These are phyloP conservation scores for Caenorhabditis remanei DNA, from an alignment of 1,140 invertebrate genomes.

Conservation along the genomic window DNA sequence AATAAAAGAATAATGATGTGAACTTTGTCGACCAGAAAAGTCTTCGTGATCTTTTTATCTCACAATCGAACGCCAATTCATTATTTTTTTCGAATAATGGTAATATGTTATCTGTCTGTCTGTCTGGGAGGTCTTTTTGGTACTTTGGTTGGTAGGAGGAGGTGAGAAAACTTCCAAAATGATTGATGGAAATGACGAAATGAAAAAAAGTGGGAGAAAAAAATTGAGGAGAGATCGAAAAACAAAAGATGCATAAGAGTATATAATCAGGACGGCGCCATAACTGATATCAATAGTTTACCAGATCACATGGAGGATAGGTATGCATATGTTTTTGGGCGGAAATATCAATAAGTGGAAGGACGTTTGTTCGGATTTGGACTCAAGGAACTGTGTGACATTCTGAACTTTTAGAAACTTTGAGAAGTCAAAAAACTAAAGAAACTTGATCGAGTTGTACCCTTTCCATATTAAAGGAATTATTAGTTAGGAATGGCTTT, in stretches of 20 bases:
- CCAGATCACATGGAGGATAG: neutral
- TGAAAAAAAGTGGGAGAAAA: neutral
- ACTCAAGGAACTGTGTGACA: neutral
- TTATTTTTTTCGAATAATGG: neutral
- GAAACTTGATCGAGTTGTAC: too few relatives aligned
- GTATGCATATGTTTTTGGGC: slow-evolving; percentile 20
- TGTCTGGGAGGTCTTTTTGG: slow-evolving; percentile 37
- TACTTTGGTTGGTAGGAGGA: neutral
- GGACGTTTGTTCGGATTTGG: slow-evolving; percentile 13
- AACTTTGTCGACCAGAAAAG: neutral
- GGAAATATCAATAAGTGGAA: neutral
- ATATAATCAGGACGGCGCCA: slow-evolving; percentile 54
- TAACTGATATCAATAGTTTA: slow-evolving; percentile 41
- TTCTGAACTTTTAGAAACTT: too few relatives aligned
- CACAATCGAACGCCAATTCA: neutral
- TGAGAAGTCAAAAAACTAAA: too few relatives aligned
- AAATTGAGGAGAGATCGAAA: slow-evolving; percentile 35
- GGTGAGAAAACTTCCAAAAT: neutral
- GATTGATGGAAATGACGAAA: neutral
- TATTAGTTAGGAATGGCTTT: too few relatives aligned
- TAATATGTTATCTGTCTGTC: neutral
- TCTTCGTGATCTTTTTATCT: slow-evolving; percentile 34
- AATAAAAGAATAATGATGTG: neutral
- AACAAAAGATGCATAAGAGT: slow-evolving; percentile 53
- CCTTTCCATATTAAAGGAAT: too few relatives aligned